phyloP scores from a whole-genome alignment of 2,797 vertebrate species.

The Geotria australis region DNA sequence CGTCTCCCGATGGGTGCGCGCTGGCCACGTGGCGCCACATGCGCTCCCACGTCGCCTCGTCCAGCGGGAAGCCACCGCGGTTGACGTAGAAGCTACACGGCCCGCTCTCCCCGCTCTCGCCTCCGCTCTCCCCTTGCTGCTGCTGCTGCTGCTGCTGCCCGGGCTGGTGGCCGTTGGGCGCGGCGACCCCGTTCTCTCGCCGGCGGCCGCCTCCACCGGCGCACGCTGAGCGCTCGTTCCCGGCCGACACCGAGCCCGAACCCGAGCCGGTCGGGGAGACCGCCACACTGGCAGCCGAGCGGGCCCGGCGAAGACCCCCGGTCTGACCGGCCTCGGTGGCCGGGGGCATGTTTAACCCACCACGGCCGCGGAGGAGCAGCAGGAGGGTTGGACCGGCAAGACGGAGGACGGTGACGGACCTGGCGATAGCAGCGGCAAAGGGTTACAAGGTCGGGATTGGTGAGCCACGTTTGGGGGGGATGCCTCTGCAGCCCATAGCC shows the following conservation, averaged over 20 bases:
- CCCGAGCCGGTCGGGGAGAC: not conserved
- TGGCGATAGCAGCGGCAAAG: not conserved
- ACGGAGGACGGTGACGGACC: not conserved
- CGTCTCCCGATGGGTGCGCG: slow-evolving; percentile 50
- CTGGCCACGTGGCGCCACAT: slow-evolving; percentile 69
- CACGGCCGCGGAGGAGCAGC: slow-evolving; percentile 2
- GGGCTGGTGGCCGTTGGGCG: slow-evolving; percentile 5
- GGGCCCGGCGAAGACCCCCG: not conserved
- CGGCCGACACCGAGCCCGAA: not conserved
- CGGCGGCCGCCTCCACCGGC: not conserved
- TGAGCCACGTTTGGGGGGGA: not conserved
- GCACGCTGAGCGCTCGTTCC: not conserved
- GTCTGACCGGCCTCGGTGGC: not conserved
- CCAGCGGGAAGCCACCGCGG: slow-evolving; percentile 62
- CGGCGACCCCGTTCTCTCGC: not conserved
- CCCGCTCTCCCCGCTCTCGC: slow-evolving; percentile 57
- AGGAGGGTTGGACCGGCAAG: not conserved
- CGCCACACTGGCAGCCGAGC: not conserved
- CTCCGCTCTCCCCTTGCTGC: slow-evolving; percentile 36
- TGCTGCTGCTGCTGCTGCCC: slow-evolving; percentile 14
- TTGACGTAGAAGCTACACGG: slow-evolving; percentile 35
- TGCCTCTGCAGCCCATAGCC: no score
- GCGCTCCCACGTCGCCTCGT: slow-evolving; percentile 52
- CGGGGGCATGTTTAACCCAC: slow-evolving; percentile 5
- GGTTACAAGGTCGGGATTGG: not conserved